phyloP scores from a whole-genome alignment of 2,113 vertebrate genomes.

The Sinocyclocheilus maitianheensis region DNA sequence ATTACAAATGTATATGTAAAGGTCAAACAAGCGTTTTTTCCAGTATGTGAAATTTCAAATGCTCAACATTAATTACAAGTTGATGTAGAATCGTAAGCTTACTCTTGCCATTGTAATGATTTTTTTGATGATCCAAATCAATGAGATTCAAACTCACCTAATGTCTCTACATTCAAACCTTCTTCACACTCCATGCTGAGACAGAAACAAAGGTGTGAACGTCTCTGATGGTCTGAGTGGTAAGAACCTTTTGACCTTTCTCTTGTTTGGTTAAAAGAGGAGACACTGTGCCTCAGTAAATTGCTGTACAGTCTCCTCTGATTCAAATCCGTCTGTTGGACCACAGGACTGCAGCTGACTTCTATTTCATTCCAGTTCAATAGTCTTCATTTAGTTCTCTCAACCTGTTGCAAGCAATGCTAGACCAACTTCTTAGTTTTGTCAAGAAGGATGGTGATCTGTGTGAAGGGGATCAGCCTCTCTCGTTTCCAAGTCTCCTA shows the following conservation, averaged over 20 bases:
- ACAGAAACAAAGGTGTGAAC: background rate
- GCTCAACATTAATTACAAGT: background rate
- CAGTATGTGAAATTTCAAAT: background rate
- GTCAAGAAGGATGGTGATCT: background rate
- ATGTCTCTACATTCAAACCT: background rate
- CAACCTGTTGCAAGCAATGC: background rate
- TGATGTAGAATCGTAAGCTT: background rate
- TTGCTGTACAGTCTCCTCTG: background rate
- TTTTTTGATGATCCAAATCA: background rate
- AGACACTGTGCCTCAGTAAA: background rate
- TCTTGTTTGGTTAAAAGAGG: background rate
- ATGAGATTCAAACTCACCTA: slow-evolving; percentile 1
- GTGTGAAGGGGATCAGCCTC: background rate
- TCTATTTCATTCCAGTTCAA: background rate
- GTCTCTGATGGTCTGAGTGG: background rate
- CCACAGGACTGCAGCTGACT: background rate
- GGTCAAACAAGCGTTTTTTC: background rate
- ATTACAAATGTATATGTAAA: too few species aligned
- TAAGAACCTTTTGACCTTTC: background rate
- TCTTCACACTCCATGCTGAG: slow-evolving; percentile 9
- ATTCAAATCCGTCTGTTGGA: background rate
- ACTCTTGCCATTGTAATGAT: background rate
- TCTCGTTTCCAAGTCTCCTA: background rate
- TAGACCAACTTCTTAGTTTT: background rate
- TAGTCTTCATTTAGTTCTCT: background rate